Evolutionary conservation across 2,888 invertebrate genomes (phyloP).

Genomic region (Pollenia labialis): DNA sequence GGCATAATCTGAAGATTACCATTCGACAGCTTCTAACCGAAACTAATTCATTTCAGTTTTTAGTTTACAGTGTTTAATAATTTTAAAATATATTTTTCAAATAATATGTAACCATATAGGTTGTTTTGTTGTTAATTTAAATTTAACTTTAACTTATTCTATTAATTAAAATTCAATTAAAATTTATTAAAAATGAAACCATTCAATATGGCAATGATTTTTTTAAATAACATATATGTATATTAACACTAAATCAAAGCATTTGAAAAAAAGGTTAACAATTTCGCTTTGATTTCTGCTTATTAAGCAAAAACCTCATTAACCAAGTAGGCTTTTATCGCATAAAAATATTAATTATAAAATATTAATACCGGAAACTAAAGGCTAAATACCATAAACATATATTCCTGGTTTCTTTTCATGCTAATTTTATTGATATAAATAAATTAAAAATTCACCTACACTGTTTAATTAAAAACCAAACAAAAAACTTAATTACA

Average conservation of each 20-base stretch:
- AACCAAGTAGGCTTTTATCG: constrained; percentile 11
- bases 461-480: no score
- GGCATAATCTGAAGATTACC: no score
- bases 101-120: no score
- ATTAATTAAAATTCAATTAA: no score
- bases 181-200: no score
- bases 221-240: neutral
- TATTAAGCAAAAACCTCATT: constrained; percentile 9
- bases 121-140: no score
- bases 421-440: neutral
- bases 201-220: neutral
- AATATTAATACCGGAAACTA: constrained; percentile 36
- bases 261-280: neutral
- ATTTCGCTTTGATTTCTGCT: neutral
- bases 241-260: neutral
- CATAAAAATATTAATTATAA: constrained; percentile 50
- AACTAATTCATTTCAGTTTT: no score
- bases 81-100: no score
- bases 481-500: constrained; percentile 16
- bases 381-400: constrained; percentile 13
- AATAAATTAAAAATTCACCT: no score
- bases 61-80: no score
- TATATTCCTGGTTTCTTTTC: constrained; percentile 9
- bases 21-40: no score
- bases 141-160: no score